phyloP scores from a whole-genome alignment of 2,113 vertebrate species.

The Gracilinanus agilis region DNA sequence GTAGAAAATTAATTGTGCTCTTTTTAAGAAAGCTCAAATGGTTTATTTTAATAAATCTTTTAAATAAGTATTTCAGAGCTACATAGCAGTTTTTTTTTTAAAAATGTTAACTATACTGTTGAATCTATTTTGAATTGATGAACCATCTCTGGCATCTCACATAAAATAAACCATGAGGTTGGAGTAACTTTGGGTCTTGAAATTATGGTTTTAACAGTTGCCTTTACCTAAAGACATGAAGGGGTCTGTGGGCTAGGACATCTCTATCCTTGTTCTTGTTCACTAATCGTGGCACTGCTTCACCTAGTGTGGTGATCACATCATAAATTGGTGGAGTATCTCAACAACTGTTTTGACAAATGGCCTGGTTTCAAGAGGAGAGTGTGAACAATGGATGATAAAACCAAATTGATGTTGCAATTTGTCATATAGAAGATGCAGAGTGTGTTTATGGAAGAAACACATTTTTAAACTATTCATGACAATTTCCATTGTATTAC shows the following conservation, averaged over 20 bases:
- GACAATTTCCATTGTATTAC: slow-evolving; percentile 65
- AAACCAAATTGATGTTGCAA: slow-evolving; percentile 41
- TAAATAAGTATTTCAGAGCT: slow-evolving; percentile 71
- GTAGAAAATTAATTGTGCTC: slow-evolving; percentile 87
- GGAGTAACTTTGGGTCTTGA: slow-evolving; percentile 58
- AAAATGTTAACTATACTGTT: slow-evolving; percentile 46
- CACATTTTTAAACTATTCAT: slow-evolving; percentile 40
- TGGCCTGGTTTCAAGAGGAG: slow-evolving; percentile 51
- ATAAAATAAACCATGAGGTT: slow-evolving; percentile 45
- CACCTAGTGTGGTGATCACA: slow-evolving; percentile 25
- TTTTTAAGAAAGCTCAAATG: slow-evolving; percentile 78
- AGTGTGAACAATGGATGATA: slow-evolving; percentile 57
- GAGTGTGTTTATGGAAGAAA: slow-evolving; percentile 51
- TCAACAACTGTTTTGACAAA: slow-evolving; percentile 55
- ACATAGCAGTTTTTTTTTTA: slow-evolving; percentile 59
- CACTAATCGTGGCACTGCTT: slow-evolving; percentile 52
- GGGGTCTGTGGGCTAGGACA: background rate
- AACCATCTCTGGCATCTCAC: slow-evolving; percentile 57
- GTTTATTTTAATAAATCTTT: slow-evolving; percentile 74
- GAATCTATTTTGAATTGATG: slow-evolving; percentile 61
- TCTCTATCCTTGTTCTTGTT: slow-evolving; percentile 1
- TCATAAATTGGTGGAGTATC: slow-evolving; percentile 56
- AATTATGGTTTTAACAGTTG: slow-evolving; percentile 54
- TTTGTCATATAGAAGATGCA: slow-evolving; percentile 60
- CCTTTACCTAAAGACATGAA: slow-evolving; percentile 66